A percentile compares a stretch with the other conserved stretches of the same genome.
These are phyloP conservation scores for Frieseomelitta varia DNA, from an alignment of 1,140 invertebrate genomes.

Conservation along the genomic window DNA sequence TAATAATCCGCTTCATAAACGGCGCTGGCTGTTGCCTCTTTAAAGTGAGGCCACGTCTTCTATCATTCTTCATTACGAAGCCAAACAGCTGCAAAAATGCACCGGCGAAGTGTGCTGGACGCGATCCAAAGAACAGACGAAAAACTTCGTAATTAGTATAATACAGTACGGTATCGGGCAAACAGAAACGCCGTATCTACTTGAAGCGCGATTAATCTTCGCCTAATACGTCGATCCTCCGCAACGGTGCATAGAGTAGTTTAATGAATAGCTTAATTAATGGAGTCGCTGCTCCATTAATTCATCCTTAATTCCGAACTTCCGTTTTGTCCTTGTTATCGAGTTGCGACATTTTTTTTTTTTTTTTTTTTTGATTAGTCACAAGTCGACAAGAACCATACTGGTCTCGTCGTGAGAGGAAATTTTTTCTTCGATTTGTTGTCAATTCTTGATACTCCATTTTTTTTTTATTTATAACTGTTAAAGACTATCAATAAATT, in stretches of 20 bases:
- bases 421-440: neutral
- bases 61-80: conserved; percentile 39
- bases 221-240: conserved; percentile 29
- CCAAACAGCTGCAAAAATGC: conserved; percentile 24
- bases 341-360: neutral
- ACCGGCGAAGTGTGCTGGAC: conserved; percentile 15
- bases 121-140: conserved; percentile 27
- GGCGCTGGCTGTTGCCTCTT: neutral
- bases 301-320: conserved; percentile 7
- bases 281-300: conserved; percentile 30
- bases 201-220: conserved; percentile 30
- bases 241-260: conserved; percentile 16
- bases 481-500: neutral
- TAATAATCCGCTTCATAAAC: neutral
- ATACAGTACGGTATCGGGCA: conserved; percentile 37
- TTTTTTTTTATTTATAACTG: neutral
- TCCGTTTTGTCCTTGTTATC: neutral
- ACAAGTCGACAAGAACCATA: neutral
- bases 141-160: conserved; percentile 37
- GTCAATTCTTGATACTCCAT: neutral
- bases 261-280: too few species aligned
- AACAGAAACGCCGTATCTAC: conserved; percentile 19
- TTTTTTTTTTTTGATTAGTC: conserved; percentile 14
- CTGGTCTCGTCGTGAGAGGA: neutral
- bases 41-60: neutral